phyloP scores from a whole-genome alignment of 1,140 invertebrate species.

The Drosophila pallidifrons region DNA sequence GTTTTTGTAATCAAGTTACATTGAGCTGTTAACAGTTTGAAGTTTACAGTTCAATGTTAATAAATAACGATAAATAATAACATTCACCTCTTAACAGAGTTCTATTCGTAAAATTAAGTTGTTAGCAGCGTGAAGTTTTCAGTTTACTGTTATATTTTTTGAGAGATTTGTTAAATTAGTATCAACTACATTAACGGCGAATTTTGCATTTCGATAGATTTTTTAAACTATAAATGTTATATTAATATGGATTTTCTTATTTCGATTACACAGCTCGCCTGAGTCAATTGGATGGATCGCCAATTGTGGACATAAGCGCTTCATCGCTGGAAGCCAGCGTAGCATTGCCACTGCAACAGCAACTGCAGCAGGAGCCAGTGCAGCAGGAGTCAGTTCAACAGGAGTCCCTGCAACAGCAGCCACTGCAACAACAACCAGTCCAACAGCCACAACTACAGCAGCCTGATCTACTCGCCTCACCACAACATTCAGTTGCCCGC shows the following conservation, averaged over 20 bases:
- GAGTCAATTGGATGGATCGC: conserved; percentile 75
- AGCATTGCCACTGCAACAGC: conserved; percentile 38
- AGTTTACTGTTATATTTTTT: too few species aligned
- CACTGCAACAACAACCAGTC: conserved; percentile 22
- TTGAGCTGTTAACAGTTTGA: background rate
- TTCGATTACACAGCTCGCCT: conserved; percentile 60
- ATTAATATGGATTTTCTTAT: background rate
- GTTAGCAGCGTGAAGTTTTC: too few species aligned
- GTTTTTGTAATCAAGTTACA: conserved; percentile 1
- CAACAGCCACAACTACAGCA: conserved; percentile 35
- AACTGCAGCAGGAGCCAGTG: conserved; percentile 24
- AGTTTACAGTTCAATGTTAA: too few species aligned
- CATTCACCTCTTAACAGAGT: too few species aligned
- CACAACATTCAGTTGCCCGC: conserved; percentile 31
- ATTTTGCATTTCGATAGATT: background rate
- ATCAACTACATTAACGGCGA: background rate
- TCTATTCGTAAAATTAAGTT: too few species aligned
- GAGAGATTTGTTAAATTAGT: too few species aligned
- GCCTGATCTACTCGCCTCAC: conserved; percentile 44
- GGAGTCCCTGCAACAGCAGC: conserved; percentile 20
- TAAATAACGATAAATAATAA: too few species aligned
- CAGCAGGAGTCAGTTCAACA: conserved; percentile 20
- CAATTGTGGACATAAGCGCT: conserved; percentile 33
- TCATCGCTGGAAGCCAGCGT: conserved; percentile 16
- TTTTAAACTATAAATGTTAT: too few species aligned